Conservation (phyloP, 2,113 vertebrate genomes). For the Zapornia atra region DNA sequence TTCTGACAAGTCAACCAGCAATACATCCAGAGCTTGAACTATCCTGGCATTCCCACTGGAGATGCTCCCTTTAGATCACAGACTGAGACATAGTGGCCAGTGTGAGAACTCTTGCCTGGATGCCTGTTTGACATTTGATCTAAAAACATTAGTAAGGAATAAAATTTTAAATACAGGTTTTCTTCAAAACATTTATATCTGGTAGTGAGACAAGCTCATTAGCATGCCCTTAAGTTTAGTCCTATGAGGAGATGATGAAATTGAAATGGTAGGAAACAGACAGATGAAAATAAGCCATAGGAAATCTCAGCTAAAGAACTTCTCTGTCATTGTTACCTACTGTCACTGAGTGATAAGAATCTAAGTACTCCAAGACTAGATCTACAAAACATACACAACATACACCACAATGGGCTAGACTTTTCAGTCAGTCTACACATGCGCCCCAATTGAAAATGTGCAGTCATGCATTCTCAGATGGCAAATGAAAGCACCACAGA, state of each 20-base stretch:
- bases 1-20: background rate
- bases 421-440: rapidly evolving
- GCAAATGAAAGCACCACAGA: background rate
- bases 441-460: background rate
- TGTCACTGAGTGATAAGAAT: background rate
- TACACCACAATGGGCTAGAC: background rate
- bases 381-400: background rate
- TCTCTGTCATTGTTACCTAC: background rate
- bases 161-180: background rate
- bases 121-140: background rate
- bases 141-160: background rate
- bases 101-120: background rate
- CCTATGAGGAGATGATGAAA: background rate
- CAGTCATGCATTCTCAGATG: background rate
- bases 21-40: background rate
- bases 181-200: background rate
- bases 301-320: background rate
- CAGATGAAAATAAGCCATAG: background rate
- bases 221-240: background rate
- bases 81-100: background rate
- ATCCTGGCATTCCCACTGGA: background rate
- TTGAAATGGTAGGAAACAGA: background rate
- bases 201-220: background rate
- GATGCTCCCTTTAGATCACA: background rate
- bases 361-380: background rate